phyloP scores from a whole-genome alignment of 2,113 vertebrate genomes.

The Ictalurus furcatus region DNA sequence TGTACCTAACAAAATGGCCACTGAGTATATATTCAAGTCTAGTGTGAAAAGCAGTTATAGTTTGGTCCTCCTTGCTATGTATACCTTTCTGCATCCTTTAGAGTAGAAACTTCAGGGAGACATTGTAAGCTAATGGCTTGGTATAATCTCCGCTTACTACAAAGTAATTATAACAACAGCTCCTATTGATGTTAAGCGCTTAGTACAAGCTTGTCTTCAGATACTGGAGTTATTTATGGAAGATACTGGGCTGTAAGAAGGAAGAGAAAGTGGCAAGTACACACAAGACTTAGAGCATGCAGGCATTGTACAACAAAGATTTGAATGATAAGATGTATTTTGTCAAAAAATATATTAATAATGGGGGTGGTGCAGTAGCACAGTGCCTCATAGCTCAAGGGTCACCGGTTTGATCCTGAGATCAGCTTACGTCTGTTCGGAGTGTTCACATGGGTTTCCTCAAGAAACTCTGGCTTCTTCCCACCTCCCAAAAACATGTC shows the following conservation, averaged over 20 bases:
- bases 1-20: neutral
- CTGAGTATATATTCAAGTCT: neutral
- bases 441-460: neutral
- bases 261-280: neutral
- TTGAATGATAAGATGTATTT: too few species aligned
- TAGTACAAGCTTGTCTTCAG: neutral
- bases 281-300: neutral
- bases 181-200: neutral
- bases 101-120: neutral
- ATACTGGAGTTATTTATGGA: neutral
- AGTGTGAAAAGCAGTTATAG: too few species aligned
- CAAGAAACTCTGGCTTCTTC: neutral
- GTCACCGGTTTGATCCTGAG: neutral
- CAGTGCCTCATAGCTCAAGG: neutral
- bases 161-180: neutral
- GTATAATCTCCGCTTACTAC: neutral
- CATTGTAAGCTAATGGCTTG: neutral
- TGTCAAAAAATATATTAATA: too few species aligned
- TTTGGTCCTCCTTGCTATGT: neutral
- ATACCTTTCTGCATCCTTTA: neutral
- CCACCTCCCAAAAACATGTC: neutral
- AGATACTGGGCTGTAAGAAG: neutral
- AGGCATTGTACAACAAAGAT: neutral
- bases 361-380: too few species aligned
- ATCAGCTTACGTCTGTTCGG: neutral